Evolutionary conservation across 2,797 vertebrate genomes (phyloP).

Genomic region (Nyctibius grandis): DNA sequence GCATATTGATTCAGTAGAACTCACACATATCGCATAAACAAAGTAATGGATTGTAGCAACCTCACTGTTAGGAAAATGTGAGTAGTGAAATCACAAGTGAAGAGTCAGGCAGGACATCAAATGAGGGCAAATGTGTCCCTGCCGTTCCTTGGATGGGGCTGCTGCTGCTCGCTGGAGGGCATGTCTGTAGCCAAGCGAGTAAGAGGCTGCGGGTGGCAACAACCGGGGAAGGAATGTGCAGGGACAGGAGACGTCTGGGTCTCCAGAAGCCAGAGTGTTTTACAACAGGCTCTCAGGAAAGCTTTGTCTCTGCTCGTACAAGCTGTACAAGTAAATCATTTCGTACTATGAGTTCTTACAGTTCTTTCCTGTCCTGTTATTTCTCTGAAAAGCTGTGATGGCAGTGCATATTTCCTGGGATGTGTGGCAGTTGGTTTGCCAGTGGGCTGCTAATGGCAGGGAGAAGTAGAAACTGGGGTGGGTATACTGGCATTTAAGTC

Average conservation of each 20-base stretch:
- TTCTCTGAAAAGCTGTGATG: neutral
- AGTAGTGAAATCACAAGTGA: neutral
- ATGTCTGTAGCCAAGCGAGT: neutral
- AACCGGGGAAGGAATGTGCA: fast-evolving
- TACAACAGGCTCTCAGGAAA: neutral
- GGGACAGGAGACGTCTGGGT: neutral
- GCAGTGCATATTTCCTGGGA: neutral
- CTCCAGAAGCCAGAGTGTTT: neutral
- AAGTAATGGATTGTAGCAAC: neutral
- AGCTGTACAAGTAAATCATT: neutral
- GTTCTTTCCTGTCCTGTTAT: neutral
- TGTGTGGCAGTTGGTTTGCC: neutral
- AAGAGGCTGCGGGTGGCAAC: neutral
- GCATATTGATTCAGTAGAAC: neutral
- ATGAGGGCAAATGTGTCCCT: neutral
- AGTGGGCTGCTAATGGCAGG: neutral
- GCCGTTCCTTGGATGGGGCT: neutral
- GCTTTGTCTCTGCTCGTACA: neutral
- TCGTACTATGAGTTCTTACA: neutral
- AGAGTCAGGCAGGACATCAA: neutral
- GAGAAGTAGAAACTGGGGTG: neutral
- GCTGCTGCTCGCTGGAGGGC: neutral
- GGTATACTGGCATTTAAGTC: neutral
- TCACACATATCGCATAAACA: fast-evolving
- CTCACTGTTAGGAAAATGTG: neutral